Evolutionary conservation across 2,888 invertebrate species (phyloP), one percentile per base, ranked within the genome.

Genomic region (Amphipyra tragopoginis): DNA sequence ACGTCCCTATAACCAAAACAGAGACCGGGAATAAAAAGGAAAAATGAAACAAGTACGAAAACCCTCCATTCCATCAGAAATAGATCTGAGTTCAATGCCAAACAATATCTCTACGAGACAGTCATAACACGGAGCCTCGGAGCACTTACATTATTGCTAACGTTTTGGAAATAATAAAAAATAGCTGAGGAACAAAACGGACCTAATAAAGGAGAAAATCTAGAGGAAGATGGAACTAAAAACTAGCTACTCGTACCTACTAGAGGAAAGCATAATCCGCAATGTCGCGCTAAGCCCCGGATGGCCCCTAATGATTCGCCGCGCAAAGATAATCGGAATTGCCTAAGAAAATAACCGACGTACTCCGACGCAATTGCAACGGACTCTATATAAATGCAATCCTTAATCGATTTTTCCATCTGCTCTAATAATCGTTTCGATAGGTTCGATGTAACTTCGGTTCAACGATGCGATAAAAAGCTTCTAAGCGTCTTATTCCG

Each of bases 221-320:
- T 65, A 55, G 14, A 72, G 44, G 39, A 29, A 66, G 49, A 65
- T 40, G 34, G 40, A 61, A 48, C 21, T 64, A 75, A 78, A 77
- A 72, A 72, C 72, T 75, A 74, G 78, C 58, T 72, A 75, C 76
- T 61, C 61, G 45, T 43, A 53, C 21, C 21, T 21, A 21, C 45
- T 65, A 77, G 83, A 87, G 82, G 82, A 77, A 77, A 82, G 79
- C 76, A 81, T 82, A 85, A 84, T 85, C 85, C 79, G 65, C 63
- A 73, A 70, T 72, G 79, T 72, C 51, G 68, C 72, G 76, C 75
- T 72, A 73, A 78, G 70, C 79, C 72, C 75, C 78, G 79, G 82
- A 79, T 77, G 78, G 81, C 75, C 77, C 82, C 84, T 88, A 89
- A 90, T 89, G 87, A 89, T 86, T 81, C 69, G 78, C 81, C 75